Evolutionary conservation across 2,888 invertebrate genomes (phyloP), one percentile per base, ranked within the genome.

Genomic region (Leptinotarsa juncta): DNA sequence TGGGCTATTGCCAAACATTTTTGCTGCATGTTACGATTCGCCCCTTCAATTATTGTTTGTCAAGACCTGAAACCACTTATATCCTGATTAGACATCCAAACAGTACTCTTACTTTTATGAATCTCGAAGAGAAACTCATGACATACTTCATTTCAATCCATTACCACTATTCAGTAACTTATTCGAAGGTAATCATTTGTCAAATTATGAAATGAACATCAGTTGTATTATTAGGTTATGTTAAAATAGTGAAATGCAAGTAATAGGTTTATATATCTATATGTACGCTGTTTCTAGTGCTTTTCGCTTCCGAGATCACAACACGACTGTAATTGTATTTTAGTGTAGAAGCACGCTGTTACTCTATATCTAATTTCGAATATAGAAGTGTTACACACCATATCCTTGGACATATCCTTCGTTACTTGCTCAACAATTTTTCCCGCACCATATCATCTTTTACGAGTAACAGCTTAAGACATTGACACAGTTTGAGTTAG

Each of bases 221-320:
- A 70, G 71, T 77, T 74, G 69, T 75, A 75, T 75, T 65, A 79
- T 65, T 80, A 80, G 80, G 70, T 78, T 78, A 78, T 73, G 70
- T 80, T 80, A 76, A 78, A 81, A 80, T 76, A 77, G 73, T 73
- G 48, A 79, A 67, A 74, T 73, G 78, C 76, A 74, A 81, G 65
- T 74, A 78, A 82, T 81, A 84, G 83, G 79, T 84, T 84, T 83
- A 83, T 83, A 85, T 85, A 83, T 85, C 83, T 85, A 83, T 81
- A 84, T 86, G 86, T 86, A 86, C 81, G 86, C 86, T 84, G 85
- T 83, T 79, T 81, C 83, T 86, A 87, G 86, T 85, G 87, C 87
- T 87, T 87, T 86, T 86, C 86, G 87, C 87, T 87, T 87, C 87
- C 85, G 83, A 83, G 82, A 85, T 86, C 88, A 88, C 88, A 88